Percentiles rank a stretch among this genome's conserved stretches.
Evolutionary conservation across 2,888 invertebrate species (phyloP).

Genomic region (Caenorhabditis sp.): DNA sequence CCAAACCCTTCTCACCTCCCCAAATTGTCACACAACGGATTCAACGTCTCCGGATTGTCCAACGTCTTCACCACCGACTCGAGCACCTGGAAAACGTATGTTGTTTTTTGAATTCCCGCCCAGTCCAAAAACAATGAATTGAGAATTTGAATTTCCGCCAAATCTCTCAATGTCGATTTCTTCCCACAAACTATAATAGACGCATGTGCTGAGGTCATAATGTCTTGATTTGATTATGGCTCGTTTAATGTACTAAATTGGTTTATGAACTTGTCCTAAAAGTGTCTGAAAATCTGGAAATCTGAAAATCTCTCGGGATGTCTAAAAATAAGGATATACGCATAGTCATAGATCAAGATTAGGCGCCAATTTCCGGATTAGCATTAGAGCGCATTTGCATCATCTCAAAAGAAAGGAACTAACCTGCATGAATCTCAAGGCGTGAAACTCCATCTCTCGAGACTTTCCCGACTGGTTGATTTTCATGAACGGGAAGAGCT

Average conservation of each 20-base stretch:
- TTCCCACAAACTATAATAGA: too few relatives aligned
- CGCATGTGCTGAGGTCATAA: background rate
- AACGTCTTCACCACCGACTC: constrained; percentile 74
- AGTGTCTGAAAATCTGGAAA: too few relatives aligned
- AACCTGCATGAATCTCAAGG: constrained; percentile 77
- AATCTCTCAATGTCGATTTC: too few relatives aligned
- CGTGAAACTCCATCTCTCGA: constrained; percentile 76
- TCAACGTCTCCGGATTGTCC: constrained; percentile 71
- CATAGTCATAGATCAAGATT: too few relatives aligned
- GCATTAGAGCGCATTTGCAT: too few relatives aligned
- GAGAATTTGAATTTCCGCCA: background rate
- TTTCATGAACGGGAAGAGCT: constrained; percentile 78
- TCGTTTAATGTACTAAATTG: too few relatives aligned
- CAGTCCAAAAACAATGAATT: too few relatives aligned
- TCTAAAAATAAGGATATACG: too few relatives aligned
- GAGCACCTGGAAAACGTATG: constrained; percentile 70
- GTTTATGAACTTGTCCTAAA: too few relatives aligned
- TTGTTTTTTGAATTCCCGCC: too few relatives aligned
- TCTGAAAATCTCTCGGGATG: too few relatives aligned
- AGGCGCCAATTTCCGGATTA: too few relatives aligned
- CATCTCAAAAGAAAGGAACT: background rate
- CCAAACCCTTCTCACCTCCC: constrained; percentile 69
- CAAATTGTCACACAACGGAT: constrained; percentile 76
- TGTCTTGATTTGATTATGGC: background rate
- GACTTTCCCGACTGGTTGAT: constrained; percentile 64